Evolutionary conservation across 2,113 vertebrate species (phyloP), one percentile per base, ranked within the genome.

Genomic region (Rhizomys pruinosus): DNA sequence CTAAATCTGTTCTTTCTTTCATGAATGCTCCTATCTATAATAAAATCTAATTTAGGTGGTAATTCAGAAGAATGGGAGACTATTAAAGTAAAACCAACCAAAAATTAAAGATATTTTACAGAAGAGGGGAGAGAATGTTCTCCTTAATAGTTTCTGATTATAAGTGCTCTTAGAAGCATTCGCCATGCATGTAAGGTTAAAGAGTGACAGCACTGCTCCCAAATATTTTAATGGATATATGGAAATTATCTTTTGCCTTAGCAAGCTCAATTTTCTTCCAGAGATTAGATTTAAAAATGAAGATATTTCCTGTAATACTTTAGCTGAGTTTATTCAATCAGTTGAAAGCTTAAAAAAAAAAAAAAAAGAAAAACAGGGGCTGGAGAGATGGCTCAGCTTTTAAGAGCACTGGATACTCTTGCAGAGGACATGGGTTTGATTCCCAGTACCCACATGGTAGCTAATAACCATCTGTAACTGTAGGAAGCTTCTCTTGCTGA

Each of bases 81-180:
- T 78, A 90, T 90, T 92, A 88, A 82, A 82, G 71, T 90, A 91
- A 97, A 93, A 91, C 37, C 68, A 96, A 94, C 22, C 5, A 74
- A 80, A 93, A 93, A 90, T 85, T 94, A 84, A 88, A 89, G 20
- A 39, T 61, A 87, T 63, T 64, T 94, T 87, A 6, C 27, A 89
- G 44, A 66, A 29, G n/a, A 85, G 27, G 69, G 7, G 16, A 88
- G 25, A 76, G 52, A 78, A 37, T 73, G 20, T 73, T 11, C 13
- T 15, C 17, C 25, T 44, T 84, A 77, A 79, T 66, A 23, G 3
- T 61, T 85, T 94, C 89, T 88, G 19, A 68, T 57, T 77, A 71
- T 25, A 44, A 89, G 34, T 22, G 22, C 7, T 20, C 27, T 68
- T 95, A 85, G 47, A 78, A 74, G 42, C 77, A 42, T 47, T 93